These are phyloP conservation scores for Cheirogaleus major DNA, from an alignment of 2,797 vertebrate genomes.

Conservation along the genomic window DNA sequence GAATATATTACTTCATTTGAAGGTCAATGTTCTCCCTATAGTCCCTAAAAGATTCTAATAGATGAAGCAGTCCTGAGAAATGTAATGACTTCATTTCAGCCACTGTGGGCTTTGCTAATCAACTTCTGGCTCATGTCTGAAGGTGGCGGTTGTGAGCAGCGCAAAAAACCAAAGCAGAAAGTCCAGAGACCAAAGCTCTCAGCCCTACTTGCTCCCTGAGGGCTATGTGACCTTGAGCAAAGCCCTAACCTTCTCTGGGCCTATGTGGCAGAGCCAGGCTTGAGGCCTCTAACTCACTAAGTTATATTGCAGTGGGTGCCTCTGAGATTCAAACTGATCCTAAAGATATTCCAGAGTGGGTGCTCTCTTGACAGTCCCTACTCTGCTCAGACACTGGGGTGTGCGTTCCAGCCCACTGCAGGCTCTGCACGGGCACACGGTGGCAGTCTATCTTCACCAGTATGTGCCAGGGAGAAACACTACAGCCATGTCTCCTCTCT, in stretches of 20 bases:
- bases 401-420: accelerated
- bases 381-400: not conserved
- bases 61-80: not conserved
- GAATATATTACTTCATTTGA: not conserved
- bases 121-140: not conserved
- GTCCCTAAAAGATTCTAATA: not conserved
- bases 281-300: too few relatives aligned
- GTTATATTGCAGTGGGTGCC: not conserved
- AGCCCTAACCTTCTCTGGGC: not conserved
- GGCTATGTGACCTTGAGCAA: not conserved
- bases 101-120: not conserved
- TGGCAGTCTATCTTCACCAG: not conserved
- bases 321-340: not conserved
- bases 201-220: not conserved
- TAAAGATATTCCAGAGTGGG: not conserved
- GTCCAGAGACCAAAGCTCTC: not conserved
- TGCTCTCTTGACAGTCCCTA: not conserved
- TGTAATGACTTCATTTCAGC: not conserved
- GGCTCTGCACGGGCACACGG: not conserved
- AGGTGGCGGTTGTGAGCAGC: not conserved
- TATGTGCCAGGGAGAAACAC: not conserved
- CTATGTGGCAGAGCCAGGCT: too few relatives aligned
- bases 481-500: not conserved
- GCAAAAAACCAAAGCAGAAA: not conserved
- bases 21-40: not conserved